Evolutionary conservation across 2,113 vertebrate species (phyloP).

Genomic region (Xerus inauris): DNA sequence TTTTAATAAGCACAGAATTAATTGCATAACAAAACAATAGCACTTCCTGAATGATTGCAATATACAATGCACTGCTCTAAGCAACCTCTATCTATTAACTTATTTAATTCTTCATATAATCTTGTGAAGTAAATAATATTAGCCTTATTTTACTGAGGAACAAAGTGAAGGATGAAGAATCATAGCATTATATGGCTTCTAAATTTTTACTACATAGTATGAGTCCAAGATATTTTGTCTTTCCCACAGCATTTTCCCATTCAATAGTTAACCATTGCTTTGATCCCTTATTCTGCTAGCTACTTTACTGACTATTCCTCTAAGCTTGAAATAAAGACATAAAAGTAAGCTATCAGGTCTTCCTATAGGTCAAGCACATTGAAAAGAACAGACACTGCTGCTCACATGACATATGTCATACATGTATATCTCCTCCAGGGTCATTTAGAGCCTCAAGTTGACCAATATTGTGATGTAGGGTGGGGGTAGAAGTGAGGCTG

Average conservation of each 20-base stretch:
- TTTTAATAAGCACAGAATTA: constrained; percentile 17
- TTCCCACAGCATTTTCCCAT: not conserved
- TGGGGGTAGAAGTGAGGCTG: not conserved
- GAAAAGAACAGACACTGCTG: not conserved
- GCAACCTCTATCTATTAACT: not conserved
- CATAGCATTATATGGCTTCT: not conserved
- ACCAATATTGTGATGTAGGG: not conserved
- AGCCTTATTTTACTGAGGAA: not conserved
- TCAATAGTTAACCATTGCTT: not conserved
- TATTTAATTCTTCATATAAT: constrained; percentile 29
- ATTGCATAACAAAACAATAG: not conserved
- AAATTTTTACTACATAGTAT: constrained; percentile 29
- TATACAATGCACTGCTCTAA: constrained; percentile 35
- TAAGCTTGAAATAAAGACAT: not conserved
- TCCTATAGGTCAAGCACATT: not conserved
- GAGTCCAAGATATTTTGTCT: not conserved
- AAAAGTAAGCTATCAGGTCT: not conserved
- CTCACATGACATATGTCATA: not conserved
- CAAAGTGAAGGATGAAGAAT: constrained; percentile 16
- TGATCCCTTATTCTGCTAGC: not conserved
- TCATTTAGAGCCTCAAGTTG: not conserved
- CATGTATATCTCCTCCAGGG: not conserved
- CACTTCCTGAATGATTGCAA: not conserved
- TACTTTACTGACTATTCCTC: constrained; percentile 14
- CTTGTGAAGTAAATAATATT: constrained; percentile 5